A percentile compares a stretch with the other conserved stretches of the same genome.
Evolutionary conservation across 1,140 invertebrate genomes (phyloP).

Genomic region (Caenorhabditis tropicalis): DNA sequence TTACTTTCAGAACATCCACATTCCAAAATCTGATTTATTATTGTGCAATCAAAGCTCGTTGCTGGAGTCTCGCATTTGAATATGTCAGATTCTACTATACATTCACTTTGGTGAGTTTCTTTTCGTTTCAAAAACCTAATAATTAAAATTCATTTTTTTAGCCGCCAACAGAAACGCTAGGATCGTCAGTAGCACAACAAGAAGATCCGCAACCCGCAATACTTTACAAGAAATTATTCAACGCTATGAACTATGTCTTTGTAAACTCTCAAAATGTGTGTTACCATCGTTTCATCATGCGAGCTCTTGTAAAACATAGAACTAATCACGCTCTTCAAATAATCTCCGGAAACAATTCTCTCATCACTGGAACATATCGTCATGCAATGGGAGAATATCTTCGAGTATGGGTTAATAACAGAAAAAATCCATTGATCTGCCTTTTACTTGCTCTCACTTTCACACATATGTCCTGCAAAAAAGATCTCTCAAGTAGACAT

Average conservation of each 20-base stretch:
- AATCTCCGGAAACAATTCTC: constrained; percentile 71
- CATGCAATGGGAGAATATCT: constrained; percentile 64
- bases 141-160: neutral
- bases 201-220: neutral
- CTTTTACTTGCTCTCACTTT: constrained; percentile 68
- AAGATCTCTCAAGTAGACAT: constrained; percentile 68
- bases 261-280: constrained; percentile 67
- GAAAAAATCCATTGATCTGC: constrained; percentile 63
- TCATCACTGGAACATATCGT: constrained; percentile 69
- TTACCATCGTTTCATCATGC: constrained; percentile 70
- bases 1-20: constrained; percentile 57
- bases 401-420: constrained; percentile 62
- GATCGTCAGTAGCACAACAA: neutral
- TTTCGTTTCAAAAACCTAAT: neutral
- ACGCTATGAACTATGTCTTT: constrained; percentile 71
- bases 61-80: constrained; percentile 66
- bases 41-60: constrained; percentile 64
- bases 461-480: constrained; percentile 71
- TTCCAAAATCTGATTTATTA: constrained; percentile 67
- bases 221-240: constrained; percentile 59
- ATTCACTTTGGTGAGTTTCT: constrained; percentile 1
- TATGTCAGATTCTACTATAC: constrained; percentile 64
- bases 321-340: constrained; percentile 64
- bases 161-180: too few relatives aligned
- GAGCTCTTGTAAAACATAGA: constrained; percentile 63